Base-by-base conservation (phyloP, 2,113 vertebrate species). In the Raja brachyura region DNA sequence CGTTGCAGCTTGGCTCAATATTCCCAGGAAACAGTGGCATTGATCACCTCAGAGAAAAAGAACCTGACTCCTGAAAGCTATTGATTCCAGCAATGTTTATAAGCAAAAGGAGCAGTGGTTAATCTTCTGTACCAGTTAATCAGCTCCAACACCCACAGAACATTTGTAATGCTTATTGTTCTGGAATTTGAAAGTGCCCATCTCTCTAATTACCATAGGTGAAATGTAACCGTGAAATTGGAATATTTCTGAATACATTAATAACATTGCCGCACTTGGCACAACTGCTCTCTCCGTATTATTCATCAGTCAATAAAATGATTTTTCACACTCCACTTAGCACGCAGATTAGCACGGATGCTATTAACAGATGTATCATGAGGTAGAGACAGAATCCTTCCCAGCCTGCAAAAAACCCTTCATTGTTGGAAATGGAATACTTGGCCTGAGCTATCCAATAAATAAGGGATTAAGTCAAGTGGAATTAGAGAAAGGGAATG, bases 21-120 rank as follows among this genome's bases (percentile, higher is more conserved):
- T 22, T 13, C 54, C 10, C 22, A 59, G 54, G 56, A 85, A 61
- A 54, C 81, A n/a, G 54, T 59, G 25, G 28, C 22, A 85, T 85
- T 13, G 9, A 13, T 59, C 31, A 61, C 16, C 56, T 61, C 83
- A 61, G 83, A 0, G 28, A 31, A 31, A 48, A 63, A 90, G 63
- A 59, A 20, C 5, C 11, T 68, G 25, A 85, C 25, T 85, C 81
- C 28, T 61, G 22, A 54, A 83, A 56, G 25, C 7, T 56, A 56
- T 56, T 83, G 86, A 90, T 90, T 90, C n/a, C 85, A 90, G 59
- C 14, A 63, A 63, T 90, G 63, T 66, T 68, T 66, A 39, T 63
- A 90, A 39, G 61, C 18, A 70, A 33, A 16, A 68, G 16, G 31
- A 66, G 9, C n/a, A 90, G 31, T 6, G 6, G 63, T 70, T 90